phyloP scores from a whole-genome alignment of 2,888 invertebrate species.

The Poecilobothrus nobilitatus region DNA sequence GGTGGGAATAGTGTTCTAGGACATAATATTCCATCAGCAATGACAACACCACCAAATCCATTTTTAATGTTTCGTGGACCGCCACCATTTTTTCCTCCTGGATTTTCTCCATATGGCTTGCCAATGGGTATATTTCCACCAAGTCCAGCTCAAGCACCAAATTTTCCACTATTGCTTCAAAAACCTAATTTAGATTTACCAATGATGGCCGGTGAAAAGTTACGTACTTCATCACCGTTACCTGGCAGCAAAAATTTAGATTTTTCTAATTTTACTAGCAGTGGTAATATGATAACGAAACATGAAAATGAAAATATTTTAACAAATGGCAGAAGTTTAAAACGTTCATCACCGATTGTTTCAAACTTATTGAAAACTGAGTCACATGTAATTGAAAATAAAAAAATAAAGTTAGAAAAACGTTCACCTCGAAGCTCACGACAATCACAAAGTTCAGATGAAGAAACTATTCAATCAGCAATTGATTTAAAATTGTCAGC shows the following conservation, averaged over 20 bases:
- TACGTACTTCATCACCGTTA: slow-evolving; percentile 50
- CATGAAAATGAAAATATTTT: not conserved
- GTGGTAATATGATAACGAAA: not conserved
- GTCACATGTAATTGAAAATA: slow-evolving; percentile 38
- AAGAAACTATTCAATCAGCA: slow-evolving; percentile 25
- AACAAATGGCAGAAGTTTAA: slow-evolving; percentile 47
- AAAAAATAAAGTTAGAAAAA: slow-evolving; percentile 26
- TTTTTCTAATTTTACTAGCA: slow-evolving; percentile 23
- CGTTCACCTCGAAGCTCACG: slow-evolving; percentile 22
- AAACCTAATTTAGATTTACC: slow-evolving; percentile 48
- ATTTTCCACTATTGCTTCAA: slow-evolving; percentile 51
- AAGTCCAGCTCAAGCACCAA: slow-evolving; percentile 38
- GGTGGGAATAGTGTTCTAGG: slow-evolving; percentile 21
- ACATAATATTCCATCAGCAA: slow-evolving; percentile 35
- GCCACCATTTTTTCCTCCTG: slow-evolving; percentile 55
- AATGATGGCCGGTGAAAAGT: slow-evolving; percentile 43
- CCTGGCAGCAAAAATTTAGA: slow-evolving; percentile 39
- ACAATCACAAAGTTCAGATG: slow-evolving; percentile 24
- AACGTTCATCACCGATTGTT: slow-evolving; percentile 50
- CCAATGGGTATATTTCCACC: slow-evolving; percentile 50
- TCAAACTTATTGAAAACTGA: slow-evolving; percentile 45
- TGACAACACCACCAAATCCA: slow-evolving; percentile 51
- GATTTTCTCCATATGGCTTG: slow-evolving; percentile 53
- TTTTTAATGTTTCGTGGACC: slow-evolving; percentile 67
- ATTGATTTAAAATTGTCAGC: slow-evolving; percentile 24